Evolutionary conservation across 2,888 invertebrate genomes (phyloP).

Genomic region (Limenitis camilla): DNA sequence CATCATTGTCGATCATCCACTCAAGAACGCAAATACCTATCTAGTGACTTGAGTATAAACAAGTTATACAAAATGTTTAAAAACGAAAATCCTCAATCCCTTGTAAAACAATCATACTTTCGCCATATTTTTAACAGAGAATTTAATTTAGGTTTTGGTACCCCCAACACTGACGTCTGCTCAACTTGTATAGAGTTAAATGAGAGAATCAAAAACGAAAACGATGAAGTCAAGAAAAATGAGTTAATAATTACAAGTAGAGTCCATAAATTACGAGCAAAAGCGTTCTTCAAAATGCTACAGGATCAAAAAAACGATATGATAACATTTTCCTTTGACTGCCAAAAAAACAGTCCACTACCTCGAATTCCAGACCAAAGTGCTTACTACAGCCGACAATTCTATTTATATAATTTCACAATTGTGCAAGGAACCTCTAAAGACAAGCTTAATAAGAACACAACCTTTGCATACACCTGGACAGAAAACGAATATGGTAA

Average conservation of each 20-base stretch:
- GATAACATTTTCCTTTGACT: slow-evolving; percentile 24
- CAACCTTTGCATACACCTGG: slow-evolving; percentile 26
- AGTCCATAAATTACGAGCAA: slow-evolving; percentile 24
- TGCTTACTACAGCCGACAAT: slow-evolving; percentile 28
- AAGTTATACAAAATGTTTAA: slow-evolving; percentile 2
- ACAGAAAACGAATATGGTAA: slow-evolving; percentile 28
- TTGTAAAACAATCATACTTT: neutral
- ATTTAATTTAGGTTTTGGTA: slow-evolving; percentile 20
- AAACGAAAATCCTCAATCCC: neutral
- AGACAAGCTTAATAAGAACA: slow-evolving; percentile 21
- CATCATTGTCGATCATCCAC: slow-evolving; percentile 24
- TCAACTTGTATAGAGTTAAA: slow-evolving; percentile 14
- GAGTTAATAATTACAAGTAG: slow-evolving; percentile 25
- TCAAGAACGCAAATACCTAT: slow-evolving; percentile 19
- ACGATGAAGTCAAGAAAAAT: slow-evolving; percentile 23
- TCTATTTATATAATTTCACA: slow-evolving; percentile 31
- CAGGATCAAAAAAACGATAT: no score
- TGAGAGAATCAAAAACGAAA: slow-evolving; percentile 28
- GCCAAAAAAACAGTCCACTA: slow-evolving; percentile 26
- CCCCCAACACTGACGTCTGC: slow-evolving; percentile 20
- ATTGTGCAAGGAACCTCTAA: slow-evolving; percentile 21
- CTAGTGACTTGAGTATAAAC: slow-evolving; percentile 6
- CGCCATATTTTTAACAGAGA: slow-evolving; percentile 4
- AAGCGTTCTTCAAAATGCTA: neutral
- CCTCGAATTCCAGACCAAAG: slow-evolving; percentile 29